Conservation (phyloP, 92 coral and sea anemone species). For the Phenganax stokvisi region DNA sequence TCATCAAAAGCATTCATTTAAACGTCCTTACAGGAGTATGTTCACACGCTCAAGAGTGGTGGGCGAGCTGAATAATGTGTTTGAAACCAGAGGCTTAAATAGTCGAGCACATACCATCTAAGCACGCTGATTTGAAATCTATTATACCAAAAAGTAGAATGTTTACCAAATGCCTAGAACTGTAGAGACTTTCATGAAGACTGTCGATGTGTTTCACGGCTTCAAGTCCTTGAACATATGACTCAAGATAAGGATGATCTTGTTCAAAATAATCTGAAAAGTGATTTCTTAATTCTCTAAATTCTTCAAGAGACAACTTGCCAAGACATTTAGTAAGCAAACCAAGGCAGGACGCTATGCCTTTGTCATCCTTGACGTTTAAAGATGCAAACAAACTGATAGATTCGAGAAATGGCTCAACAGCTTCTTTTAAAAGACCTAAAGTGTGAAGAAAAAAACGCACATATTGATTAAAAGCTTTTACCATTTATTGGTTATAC, state of each 20-base stretch:
- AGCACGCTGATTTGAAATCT: too few relatives aligned
- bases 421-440: conserved; percentile 33
- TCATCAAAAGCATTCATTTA: too few relatives aligned
- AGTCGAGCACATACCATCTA: too few relatives aligned
- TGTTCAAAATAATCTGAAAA: conserved; percentile 25
- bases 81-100: too few relatives aligned
- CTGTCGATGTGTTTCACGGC: conserved; percentile 29
- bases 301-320: conserved; percentile 31
- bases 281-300: not conserved
- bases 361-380: conserved; percentile 22
- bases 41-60: too few relatives aligned
- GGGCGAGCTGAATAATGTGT: too few relatives aligned
- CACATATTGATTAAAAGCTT: not conserved
- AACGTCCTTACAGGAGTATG: too few relatives aligned
- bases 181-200: conserved; percentile 34
- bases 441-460: too few relatives aligned
- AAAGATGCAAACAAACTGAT: conserved; percentile 26
- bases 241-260: conserved; percentile 36
- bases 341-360: conserved; percentile 31
- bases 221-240: conserved; percentile 30
- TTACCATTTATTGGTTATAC: not conserved
- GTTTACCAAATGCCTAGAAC: conserved; percentile 31
- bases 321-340: conserved; percentile 38
- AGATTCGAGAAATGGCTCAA: conserved; percentile 24
- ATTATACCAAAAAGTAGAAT: too few relatives aligned